A percentile compares a stretch with the other conserved stretches of the same genome.
Evolutionary conservation across 2,797 vertebrate genomes (phyloP).

Genomic region (Melanotaenia nigrans): DNA sequence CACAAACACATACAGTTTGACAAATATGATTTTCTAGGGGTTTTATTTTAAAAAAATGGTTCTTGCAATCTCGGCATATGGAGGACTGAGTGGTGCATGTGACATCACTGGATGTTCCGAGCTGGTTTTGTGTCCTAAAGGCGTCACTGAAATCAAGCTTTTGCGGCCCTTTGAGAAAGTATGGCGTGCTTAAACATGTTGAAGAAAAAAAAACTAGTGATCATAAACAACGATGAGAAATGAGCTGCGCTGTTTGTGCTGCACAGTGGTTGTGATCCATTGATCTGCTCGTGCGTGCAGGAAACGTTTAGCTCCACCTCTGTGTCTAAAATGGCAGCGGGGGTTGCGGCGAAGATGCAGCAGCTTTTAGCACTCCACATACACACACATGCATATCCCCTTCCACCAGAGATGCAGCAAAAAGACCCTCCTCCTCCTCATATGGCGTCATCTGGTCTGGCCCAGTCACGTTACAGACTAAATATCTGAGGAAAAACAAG

Average conservation of each 20-base stretch:
- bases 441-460: conserved; percentile 59
- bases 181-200: background rate
- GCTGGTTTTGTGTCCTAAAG: background rate
- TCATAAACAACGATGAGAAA: background rate
- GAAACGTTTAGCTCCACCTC: conserved; percentile 42
- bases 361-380: background rate
- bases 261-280: background rate
- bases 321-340: conserved; percentile 81
- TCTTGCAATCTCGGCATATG: background rate
- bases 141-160: background rate
- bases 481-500: conserved; percentile 20
- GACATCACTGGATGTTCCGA: background rate
- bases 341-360: conserved; percentile 56
- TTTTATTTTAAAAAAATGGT: background rate
- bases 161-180: background rate
- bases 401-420: conserved; percentile 42
- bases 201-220: too few relatives aligned
- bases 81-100: background rate
- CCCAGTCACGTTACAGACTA: conserved; percentile 53
- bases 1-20: too few relatives aligned
- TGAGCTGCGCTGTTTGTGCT: background rate
- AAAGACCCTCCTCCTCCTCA: conserved; percentile 49
- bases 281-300: background rate
- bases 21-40: background rate
- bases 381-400: conserved; percentile 12